phyloP scores from a whole-genome alignment of 2,888 invertebrate species.

The Ophioninae sp. region DNA sequence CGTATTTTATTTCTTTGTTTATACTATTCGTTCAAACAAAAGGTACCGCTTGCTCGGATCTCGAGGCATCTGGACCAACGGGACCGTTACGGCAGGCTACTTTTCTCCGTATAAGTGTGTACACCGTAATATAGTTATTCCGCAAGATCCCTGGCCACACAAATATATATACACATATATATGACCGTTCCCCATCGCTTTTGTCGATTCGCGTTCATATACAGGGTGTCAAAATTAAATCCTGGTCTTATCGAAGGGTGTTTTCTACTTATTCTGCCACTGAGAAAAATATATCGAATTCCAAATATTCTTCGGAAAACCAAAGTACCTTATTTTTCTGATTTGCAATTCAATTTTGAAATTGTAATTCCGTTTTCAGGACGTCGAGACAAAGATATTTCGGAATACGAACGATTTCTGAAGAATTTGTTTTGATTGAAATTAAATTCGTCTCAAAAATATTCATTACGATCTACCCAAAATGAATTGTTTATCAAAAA shows the following conservation, averaged over 20 bases:
- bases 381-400: neutral
- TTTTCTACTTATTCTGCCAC: neutral
- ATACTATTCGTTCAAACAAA: slow-evolving; percentile 68
- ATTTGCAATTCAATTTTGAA: too few relatives aligned
- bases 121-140: slow-evolving; percentile 74
- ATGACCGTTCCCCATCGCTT: slow-evolving; percentile 53
- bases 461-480: neutral
- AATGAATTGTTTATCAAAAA: neutral
- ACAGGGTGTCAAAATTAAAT: neutral
- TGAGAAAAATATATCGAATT: neutral
- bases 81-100: slow-evolving; percentile 71
- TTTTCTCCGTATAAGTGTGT: slow-evolving; percentile 71
- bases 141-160: slow-evolving; percentile 59
- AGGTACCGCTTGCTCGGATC: slow-evolving; percentile 71
- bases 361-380: neutral
- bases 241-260: neutral
- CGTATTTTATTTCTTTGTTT: neutral
- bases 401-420: neutral
- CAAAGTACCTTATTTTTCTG: too few relatives aligned
- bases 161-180: neutral
- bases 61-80: slow-evolving; percentile 41
- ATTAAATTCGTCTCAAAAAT: neutral
- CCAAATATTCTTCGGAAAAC: neutral
- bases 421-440: neutral
- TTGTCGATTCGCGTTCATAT: slow-evolving; percentile 31